phyloP scores from a whole-genome alignment of 2,888 invertebrate genomes.

The Polyommatus iphigenia region DNA sequence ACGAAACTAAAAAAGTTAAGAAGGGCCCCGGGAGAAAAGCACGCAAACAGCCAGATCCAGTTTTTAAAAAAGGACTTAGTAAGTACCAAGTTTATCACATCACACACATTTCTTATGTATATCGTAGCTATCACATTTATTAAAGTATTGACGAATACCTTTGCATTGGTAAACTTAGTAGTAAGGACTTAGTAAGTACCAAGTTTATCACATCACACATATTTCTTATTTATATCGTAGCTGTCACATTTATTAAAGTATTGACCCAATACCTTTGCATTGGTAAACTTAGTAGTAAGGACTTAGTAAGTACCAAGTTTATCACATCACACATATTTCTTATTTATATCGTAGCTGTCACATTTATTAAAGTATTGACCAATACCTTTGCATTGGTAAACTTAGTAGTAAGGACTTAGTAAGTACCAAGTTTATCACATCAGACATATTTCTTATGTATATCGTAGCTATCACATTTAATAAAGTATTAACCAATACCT shows the following conservation, averaged over 20 bases:
- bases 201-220: slow-evolving; percentile 19
- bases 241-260: neutral
- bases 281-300: too few species aligned
- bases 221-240: neutral
- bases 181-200: slow-evolving; percentile 71
- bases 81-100: slow-evolving; percentile 47
- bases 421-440: slow-evolving; percentile 47
- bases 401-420: slow-evolving; percentile 75
- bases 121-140: neutral
- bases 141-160: neutral
- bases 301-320: slow-evolving; percentile 58
- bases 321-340: neutral
- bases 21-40: slow-evolving; percentile 93
- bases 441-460: neutral
- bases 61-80: slow-evolving; percentile 80
- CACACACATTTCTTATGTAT: neutral
- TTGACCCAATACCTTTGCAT: neutral
- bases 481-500: neutral
- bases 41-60: slow-evolving; percentile 91
- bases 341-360: neutral
- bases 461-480: neutral
- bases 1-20: slow-evolving; percentile 84
- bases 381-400: neutral
- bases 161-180: neutral
- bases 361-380: too few species aligned